Percentiles rank a stretch among this genome's conserved stretches.
These are phyloP conservation scores for Trididemnum nubilum DNA, from an alignment of 23 tunicate species.

Conservation along the genomic window DNA sequence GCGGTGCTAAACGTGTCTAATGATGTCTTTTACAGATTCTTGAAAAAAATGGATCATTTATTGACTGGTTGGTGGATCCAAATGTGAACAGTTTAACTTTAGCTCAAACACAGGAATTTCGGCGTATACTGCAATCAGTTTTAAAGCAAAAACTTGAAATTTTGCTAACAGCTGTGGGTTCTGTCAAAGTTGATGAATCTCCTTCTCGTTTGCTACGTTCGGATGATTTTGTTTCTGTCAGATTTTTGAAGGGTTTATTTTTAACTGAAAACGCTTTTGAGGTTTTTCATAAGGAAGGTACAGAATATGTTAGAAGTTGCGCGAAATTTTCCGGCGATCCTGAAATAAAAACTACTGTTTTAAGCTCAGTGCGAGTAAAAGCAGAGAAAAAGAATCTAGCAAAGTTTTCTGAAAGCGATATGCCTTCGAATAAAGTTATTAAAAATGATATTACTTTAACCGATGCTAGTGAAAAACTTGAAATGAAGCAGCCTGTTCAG, in stretches of 20 bases:
- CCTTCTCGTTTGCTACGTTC: conserved; percentile 1
- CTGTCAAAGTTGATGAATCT: conserved; percentile 19
- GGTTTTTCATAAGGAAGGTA: background rate
- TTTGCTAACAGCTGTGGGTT: conserved; percentile 31
- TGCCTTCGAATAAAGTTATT: no score
- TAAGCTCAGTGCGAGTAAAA: no score
- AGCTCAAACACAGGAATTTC: background rate
- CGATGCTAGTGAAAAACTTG: background rate
- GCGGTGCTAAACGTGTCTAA: no score
- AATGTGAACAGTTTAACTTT: background rate
- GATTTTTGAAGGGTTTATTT: background rate
- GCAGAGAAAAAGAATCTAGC: no score
- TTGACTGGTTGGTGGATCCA: conserved; percentile 39
- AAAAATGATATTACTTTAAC: no score
- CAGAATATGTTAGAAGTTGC: conserved; percentile 4
- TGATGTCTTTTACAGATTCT: no score
- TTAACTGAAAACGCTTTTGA: background rate
- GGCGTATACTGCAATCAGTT: background rate
- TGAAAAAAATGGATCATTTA: conserved; percentile 21
- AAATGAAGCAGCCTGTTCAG: background rate
- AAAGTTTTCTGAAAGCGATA: no score
- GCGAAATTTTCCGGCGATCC: background rate
- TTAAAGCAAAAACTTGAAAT: conserved; percentile 27
- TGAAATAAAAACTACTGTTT: no score
- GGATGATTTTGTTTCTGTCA: conserved; percentile 27